Conservation (phyloP, 92 coral and sea anemone species). For the Bergia sp. region DNA sequence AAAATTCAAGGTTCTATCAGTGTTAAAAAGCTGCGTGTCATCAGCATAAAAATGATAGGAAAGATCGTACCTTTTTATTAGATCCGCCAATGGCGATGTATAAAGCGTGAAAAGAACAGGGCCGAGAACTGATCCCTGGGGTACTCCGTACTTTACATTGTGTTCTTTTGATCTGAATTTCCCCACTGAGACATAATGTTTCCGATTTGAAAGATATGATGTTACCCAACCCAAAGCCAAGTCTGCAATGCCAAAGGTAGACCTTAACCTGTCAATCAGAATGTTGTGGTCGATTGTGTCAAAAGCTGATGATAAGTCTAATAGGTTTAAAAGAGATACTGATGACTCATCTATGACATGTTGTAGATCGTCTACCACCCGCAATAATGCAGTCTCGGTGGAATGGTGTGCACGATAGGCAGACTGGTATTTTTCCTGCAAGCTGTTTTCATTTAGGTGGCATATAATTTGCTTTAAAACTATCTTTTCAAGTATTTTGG, state of each 20-base stretch:
- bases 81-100: too few relatives aligned
- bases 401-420: neutral
- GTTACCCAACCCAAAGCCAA: too few relatives aligned
- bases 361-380: neutral
- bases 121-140: too few relatives aligned
- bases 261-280: neutral
- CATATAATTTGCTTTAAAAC: neutral
- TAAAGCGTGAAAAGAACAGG: too few relatives aligned
- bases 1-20: too few relatives aligned
- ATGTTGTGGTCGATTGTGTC: neutral
- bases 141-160: too few relatives aligned
- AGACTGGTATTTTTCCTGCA: neutral
- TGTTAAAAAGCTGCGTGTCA: too few relatives aligned
- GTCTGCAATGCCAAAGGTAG: neutral
- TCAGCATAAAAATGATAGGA: too few relatives aligned
- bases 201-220: too few relatives aligned
- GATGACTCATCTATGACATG: neutral
- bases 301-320: neutral
- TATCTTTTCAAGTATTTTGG: neutral
- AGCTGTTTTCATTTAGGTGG: neutral
- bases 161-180: too few relatives aligned
- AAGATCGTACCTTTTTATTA: too few relatives aligned
- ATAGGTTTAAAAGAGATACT: neutral
- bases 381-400: neutral
- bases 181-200: too few relatives aligned